Base-by-base conservation (phyloP, 2,797 vertebrate species). In the Picus viridis region DNA sequence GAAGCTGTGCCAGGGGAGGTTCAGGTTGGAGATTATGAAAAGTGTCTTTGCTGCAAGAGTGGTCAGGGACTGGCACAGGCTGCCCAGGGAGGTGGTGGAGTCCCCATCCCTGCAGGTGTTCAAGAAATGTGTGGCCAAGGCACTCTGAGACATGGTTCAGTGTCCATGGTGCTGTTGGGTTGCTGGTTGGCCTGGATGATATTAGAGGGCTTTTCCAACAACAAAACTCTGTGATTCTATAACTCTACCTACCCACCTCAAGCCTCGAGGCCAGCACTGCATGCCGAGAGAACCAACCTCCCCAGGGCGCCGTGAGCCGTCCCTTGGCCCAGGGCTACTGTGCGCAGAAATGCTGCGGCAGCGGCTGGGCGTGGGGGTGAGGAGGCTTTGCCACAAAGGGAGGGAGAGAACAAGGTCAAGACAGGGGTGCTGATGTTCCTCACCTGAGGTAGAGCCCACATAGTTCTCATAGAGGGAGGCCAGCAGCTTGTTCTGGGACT, bases 401-500 rank as follows among this genome's bases (percentile, higher is more conserved):
- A 85, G 19, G 15, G 39, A 57, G 54, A 70, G 6, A 41, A 2
- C 0, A 0, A 58, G 69, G 19, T 22, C 14, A 57, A 29, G 73
- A 86, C n/a, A 2, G 0, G 7, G 13, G 7, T 29, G 43, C 47
- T 26, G 26, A 34, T 32, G 34, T 2, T 65, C 85, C 95, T 96
- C 95, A 99, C 98, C 98, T 94, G 97, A 95, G 94, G 98, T 98
- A 73, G 99, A 98, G 79, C 98, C 34, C 16, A 98, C 57, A 0
- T 99, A 99, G 69, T 98, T 99, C 96, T 99, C 99, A 17, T 98
- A 99, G 34, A 99, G 97, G 49, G 96, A 96, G 20, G 98, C 98
- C 47, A 99, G 92, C 74, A 99, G 98, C 91, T 98, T 99, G 95
- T 98, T 99, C 80, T 99, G 94, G 2, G 99, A 99, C 96, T 99